A percentile compares a stretch with the other conserved stretches of the same genome.
Evolutionary conservation across 2,113 vertebrate genomes (phyloP).

Genomic region (Epinephelus moara): DNA sequence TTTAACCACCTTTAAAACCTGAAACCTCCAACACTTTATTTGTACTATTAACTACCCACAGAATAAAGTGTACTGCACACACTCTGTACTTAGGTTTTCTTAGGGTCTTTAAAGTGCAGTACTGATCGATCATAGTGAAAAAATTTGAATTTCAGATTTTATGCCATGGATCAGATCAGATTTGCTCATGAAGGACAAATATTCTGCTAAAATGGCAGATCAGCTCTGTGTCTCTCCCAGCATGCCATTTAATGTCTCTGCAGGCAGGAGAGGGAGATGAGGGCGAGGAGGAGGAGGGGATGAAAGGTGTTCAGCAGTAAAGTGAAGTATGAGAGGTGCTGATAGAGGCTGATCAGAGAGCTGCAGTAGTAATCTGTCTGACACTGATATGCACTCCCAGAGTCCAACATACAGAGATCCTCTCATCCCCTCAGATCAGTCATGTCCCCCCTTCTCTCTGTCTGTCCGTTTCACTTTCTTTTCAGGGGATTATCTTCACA

Average conservation of each 20-base stretch:
- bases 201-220: background rate
- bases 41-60: background rate
- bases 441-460: slow-evolving; percentile 1
- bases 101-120: background rate
- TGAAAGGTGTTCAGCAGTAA: slow-evolving; percentile 28
- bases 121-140: background rate
- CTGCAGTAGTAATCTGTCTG: slow-evolving; percentile 46
- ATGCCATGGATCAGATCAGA: background rate
- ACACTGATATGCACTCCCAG: slow-evolving; percentile 44
- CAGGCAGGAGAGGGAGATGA: background rate
- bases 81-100: background rate
- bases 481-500: slow-evolving; percentile 62
- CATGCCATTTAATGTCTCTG: slow-evolving; percentile 19
- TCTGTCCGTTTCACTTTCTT: slow-evolving; percentile 30
- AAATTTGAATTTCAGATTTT: background rate
- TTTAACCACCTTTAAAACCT: too few species aligned
- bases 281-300: background rate
- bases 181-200: background rate
- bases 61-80: background rate
- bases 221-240: slow-evolving; percentile 8
- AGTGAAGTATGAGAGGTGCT: slow-evolving; percentile 33
- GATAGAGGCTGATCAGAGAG: slow-evolving; percentile 57
- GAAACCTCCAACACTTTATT: background rate
- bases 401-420: slow-evolving; percentile 26
- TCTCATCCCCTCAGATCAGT: slow-evolving; percentile 39